Conservation (phyloP, 1,140 invertebrate species). For the Araneus ventricosus region DNA sequence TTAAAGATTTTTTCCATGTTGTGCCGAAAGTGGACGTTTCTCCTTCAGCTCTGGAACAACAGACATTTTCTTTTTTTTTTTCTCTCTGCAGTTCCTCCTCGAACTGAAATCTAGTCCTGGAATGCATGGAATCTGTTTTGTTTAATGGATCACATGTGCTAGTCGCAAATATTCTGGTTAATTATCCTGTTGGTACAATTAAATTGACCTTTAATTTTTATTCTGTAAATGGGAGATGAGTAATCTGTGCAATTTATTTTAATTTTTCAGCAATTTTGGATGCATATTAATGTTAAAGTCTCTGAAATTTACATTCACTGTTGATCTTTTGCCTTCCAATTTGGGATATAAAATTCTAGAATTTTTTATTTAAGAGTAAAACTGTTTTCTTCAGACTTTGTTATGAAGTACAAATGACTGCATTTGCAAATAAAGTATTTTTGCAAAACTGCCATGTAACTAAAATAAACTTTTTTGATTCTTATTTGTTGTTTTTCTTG, state of each 20-base stretch:
- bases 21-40: neutral
- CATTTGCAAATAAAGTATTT: constrained; percentile 71
- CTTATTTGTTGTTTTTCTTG: neutral
- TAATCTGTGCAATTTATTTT: constrained; percentile 19
- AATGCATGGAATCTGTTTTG: neutral
- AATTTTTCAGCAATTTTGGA: neutral
- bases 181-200: neutral
- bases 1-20: constrained; percentile 30
- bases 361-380: neutral
- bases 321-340: neutral
- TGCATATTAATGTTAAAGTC: neutral
- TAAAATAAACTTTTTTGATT: constrained; percentile 64
- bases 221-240: neutral
- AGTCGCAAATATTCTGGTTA: constrained; percentile 15
- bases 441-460: constrained; percentile 70
- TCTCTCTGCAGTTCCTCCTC: neutral
- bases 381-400: constrained; percentile 24
- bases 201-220: neutral
- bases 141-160: neutral
- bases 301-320: neutral
- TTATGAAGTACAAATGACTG: constrained; percentile 61
- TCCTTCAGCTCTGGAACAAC: neutral
- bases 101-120: neutral
- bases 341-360: neutral
- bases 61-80: neutral